Conservation (phyloP, 2,113 vertebrate species). For the Anolis carolinensis region DNA sequence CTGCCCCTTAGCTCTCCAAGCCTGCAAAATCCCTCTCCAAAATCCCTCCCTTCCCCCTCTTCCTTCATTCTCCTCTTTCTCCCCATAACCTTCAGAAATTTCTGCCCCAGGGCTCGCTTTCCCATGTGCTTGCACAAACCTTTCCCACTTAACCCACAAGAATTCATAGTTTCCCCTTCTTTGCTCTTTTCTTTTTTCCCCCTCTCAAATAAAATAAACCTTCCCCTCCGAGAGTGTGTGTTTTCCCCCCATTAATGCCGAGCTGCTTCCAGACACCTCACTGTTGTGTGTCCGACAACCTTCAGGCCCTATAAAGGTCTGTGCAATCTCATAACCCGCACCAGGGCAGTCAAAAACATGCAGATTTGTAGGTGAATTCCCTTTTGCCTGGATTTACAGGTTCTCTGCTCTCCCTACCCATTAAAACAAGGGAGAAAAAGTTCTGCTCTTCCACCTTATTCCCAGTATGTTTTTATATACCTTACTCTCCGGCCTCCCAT, state of each 20-base stretch:
- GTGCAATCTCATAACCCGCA: neutral
- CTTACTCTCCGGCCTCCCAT: neutral
- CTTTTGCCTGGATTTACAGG: neutral
- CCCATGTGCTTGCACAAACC: neutral
- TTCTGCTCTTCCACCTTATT: neutral
- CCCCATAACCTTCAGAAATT: neutral
- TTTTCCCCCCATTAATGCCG: no score
- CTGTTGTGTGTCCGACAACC: no score
- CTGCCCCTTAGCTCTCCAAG: neutral
- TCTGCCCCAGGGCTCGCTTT: neutral
- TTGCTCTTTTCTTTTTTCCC: neutral
- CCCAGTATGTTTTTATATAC: no score
- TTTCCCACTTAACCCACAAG: neutral
- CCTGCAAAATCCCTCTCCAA: neutral
- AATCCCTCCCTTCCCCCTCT: neutral
- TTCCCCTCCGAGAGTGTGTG: neutral
- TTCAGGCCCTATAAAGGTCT: no score
- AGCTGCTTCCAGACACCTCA: neutral
- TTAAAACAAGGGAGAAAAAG: neutral
- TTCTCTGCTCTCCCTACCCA: no score
- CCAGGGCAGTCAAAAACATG: no score
- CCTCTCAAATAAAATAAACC: neutral
- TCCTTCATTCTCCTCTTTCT: neutral
- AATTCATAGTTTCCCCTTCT: neutral
- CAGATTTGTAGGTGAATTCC: neutral